A percentile compares a stretch with the other conserved stretches of the same genome.
phyloP scores from a whole-genome alignment of 2,888 invertebrate species.

The Cyrtodaria siliqua region DNA sequence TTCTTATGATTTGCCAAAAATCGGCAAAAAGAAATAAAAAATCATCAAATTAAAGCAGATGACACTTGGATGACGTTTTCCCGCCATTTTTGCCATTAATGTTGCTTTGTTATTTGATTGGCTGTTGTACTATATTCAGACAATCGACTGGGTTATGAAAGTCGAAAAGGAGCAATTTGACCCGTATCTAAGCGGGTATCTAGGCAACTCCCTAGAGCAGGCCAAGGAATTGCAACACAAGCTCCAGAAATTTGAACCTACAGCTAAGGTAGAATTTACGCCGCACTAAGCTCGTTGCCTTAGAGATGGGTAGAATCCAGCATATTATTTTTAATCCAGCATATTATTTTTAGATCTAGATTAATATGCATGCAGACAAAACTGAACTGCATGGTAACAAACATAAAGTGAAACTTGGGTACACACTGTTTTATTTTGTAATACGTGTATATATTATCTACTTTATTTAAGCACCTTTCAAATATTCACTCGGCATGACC shows the following conservation, averaged over 20 bases:
- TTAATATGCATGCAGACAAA: conserved; percentile 2
- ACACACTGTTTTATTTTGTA: too few relatives aligned
- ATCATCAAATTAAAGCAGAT: background rate
- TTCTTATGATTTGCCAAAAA: too few relatives aligned
- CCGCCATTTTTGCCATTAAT: too few relatives aligned
- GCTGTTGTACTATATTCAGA: conserved; percentile 67
- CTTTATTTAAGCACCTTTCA: too few relatives aligned
- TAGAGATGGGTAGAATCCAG: conserved; percentile 21
- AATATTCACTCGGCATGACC: too few relatives aligned
- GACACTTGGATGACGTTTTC: conserved; percentile 1
- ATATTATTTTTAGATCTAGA: conserved; percentile 5
- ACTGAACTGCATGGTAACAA: background rate
- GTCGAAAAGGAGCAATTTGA: conserved; percentile 82
- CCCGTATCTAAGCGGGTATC: conserved; percentile 81
- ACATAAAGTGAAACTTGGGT: too few relatives aligned
- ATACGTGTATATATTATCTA: too few relatives aligned
- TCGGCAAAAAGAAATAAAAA: background rate
- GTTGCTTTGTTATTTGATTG: conserved; percentile 18
- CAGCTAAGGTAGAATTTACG: conserved; percentile 77
- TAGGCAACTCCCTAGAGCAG: conserved; percentile 78
- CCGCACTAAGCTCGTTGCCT: conserved; percentile 26
- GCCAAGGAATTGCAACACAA: conserved; percentile 79
- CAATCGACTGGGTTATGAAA: conserved; percentile 81
- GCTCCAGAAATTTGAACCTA: conserved; percentile 79
- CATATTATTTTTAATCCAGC: conserved; percentile 25